Percentiles rank a stretch among this genome's conserved stretches.
phyloP scores from a whole-genome alignment of 1,140 invertebrate species.

The Pseudoatta argentina region DNA sequence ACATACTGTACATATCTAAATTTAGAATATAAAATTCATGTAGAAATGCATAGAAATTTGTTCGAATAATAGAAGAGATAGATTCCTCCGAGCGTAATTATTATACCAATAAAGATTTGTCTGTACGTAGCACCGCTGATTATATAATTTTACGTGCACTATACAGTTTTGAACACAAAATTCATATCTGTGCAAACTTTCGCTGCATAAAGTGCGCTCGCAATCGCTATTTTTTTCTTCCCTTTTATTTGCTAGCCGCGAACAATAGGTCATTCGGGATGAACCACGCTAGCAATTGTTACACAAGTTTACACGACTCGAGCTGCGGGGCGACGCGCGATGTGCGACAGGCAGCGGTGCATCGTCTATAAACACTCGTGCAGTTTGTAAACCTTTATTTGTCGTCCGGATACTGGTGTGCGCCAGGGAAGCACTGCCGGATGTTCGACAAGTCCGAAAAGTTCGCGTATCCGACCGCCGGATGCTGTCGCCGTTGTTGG shows the following conservation, averaged over 20 bases:
- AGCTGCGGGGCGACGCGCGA: not conserved
- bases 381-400: conserved; percentile 48
- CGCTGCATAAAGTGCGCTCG: not conserved
- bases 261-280: conserved; percentile 53
- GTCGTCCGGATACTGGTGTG: conserved; percentile 40
- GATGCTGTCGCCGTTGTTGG: conserved; percentile 65
- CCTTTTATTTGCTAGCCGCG: conserved; percentile 28
- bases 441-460: conserved; percentile 74
- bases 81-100: not conserved
- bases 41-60: not conserved
- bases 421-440: conserved; percentile 46
- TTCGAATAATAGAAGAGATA: not conserved
- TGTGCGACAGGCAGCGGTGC: not conserved
- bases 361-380: conserved; percentile 51
- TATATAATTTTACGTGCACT: not conserved
- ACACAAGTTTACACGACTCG: conserved; percentile 52
- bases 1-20: not conserved
- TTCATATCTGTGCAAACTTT: not conserved
- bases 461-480: conserved; percentile 71
- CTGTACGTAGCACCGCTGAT: not conserved
- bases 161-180: not conserved
- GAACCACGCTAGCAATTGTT: conserved; percentile 48
- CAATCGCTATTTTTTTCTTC: not conserved
- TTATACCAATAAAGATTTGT: not conserved
- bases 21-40: not conserved